These are phyloP conservation scores for Heliocidaris erythrogramma DNA, from an alignment of 35 echinoderm and acorn worm species.

Conservation along the genomic window DNA sequence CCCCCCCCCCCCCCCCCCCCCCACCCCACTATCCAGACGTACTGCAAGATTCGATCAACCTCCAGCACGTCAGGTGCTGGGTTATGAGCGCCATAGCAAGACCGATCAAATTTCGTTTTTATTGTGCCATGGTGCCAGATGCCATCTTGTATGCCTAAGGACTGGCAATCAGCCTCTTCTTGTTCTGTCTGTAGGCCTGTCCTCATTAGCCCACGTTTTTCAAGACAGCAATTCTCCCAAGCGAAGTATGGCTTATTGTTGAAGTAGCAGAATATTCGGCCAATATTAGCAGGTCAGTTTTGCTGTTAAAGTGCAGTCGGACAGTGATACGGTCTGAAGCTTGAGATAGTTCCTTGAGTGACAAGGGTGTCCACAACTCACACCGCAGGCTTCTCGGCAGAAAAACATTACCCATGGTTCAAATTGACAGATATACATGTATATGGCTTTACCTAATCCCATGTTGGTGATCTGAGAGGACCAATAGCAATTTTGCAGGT, in stretches of 20 bases:
- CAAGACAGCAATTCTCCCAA: not conserved
- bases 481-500: no score
- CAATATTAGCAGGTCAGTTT: not conserved
- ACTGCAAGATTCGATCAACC: not conserved
- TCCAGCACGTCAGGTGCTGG: conserved; percentile 4
- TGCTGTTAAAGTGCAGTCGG: not conserved
- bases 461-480: no score
- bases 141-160: not conserved
- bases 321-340: not conserved
- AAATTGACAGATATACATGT: no score
- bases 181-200: not conserved
- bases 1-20: not conserved
- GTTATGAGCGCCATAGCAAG: conserved; percentile 1
- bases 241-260: not conserved
- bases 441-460: no score
- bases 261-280: not conserved
- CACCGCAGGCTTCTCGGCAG: no score
- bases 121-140: conserved; percentile 1
- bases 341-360: no score
- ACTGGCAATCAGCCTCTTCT: not conserved
- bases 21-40: not conserved
- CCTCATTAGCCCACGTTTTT: not conserved
- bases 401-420: no score
- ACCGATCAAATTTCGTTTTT: conserved; percentile 5
- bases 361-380: no score